Base-by-base conservation (phyloP, 37 sponge, comb jelly and placozoan genomes). In the Eunapius fragilis region DNA sequence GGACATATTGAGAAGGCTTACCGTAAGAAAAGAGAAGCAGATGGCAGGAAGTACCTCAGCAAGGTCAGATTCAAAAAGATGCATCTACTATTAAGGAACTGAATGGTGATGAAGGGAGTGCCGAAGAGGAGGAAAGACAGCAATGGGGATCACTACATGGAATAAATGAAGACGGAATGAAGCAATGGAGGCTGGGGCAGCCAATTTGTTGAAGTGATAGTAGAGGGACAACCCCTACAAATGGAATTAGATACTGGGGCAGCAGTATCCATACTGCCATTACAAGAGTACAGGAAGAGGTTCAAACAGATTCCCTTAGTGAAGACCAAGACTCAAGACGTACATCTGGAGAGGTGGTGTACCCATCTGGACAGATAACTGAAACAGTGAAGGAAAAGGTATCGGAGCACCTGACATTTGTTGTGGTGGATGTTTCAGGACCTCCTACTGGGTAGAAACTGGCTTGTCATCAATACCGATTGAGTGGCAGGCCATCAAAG, bases 231-330 rank as follows among this genome's bases (percentile, higher is more conserved):
- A 41, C 41, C 6, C 6, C 41, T 41, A 41, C 6, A n/a, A n/a
- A 86, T 86, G 86, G 86, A 86, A n/a, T 9, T 86, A 4, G 86
- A 86, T 67, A 79, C 86, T 35, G 86, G 86, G 24, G 79, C 86
- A 2, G 79, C 80, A 27, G 70, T 86, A 76, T 79, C 86, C 30
- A 32, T 80, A 10, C 68, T 80, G 11, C 30, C 69, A 17, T 31
- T 14, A 17, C 14, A 72, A 24, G 27, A 1, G 13, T 72, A 72
- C 14, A 31, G 28, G 74, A 12, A 31, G 14, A 32, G 22, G 32
- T 32, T 33, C 17, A 14, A 11, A 25, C 28, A 3, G 2, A 12
- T 32, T 12, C 72, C 72, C 7, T 12, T 71, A 3, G 9, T 12
- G 30, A 26, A 26, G 30, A 31, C 9, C 30, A 31, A 71, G 10